A percentile compares a stretch with the other conserved stretches of the same genome.
These are phyloP conservation scores for Oikopleura dioica DNA, from an alignment of 23 tunicate genomes.

Conservation along the genomic window DNA sequence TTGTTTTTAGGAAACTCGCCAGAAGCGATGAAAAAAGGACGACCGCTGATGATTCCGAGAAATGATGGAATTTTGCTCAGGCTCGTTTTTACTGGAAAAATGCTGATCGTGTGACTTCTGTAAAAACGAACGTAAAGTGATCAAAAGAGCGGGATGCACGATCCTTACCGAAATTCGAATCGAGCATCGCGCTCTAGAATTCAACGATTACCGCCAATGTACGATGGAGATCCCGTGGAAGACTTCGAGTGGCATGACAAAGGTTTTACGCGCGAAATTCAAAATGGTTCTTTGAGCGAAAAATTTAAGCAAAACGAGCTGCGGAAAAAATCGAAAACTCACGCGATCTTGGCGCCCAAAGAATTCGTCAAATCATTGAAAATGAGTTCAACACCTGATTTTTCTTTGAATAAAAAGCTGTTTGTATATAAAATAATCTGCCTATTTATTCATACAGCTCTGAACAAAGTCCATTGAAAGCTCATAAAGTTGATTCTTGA, in stretches of 20 bases:
- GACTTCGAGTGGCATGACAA: conserved; percentile 4
- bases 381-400: conserved; percentile 13
- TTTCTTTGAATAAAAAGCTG: no score
- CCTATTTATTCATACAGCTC: no score
- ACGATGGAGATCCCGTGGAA: background rate
- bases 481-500: no score
- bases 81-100: background rate
- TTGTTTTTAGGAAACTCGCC: background rate
- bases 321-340: background rate
- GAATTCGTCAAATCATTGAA: background rate
- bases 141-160: no score
- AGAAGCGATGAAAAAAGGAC: background rate
- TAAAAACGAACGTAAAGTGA: no score
- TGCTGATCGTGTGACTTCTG: conserved; percentile 5
- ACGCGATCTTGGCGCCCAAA: background rate
- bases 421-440: no score
- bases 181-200: no score
- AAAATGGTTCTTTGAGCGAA: no score
- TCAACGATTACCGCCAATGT: conserved; percentile 10
- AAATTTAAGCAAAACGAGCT: no score
- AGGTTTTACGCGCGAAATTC: no score
- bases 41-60: conserved; percentile 1
- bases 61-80: background rate
- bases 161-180: no score
- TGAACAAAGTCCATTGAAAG: no score